Base-by-base conservation (phyloP, 2,797 vertebrate species). In the Parauchenoglanis punctatus region DNA sequence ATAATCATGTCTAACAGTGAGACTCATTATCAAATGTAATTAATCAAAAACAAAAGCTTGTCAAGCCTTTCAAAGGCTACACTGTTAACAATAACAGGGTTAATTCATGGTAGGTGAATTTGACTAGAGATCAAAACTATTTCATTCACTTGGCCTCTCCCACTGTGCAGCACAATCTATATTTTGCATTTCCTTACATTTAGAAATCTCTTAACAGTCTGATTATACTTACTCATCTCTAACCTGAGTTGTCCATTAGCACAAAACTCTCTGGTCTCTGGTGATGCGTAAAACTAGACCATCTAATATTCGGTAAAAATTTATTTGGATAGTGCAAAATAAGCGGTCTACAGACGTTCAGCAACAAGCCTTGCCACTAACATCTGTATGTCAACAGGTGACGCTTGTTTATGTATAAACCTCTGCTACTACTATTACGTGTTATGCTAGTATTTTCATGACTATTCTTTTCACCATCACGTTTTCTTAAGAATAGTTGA, bases 41-140 rank as follows among this genome's bases (percentile, higher is more conserved):
- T 95, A 95, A 93, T 94, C 91, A 94, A 93, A 93, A 95, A 91
- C 89, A 91, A 90, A 93, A 92, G 91, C 92, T 89, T 93, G 93
- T 94, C 93, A 94, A 92, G 93, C 84, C 89, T 89, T 92, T 92
- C 56, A 85, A 89, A 31, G 81, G 91, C 92, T 93, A 92, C 92
- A 86, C 91, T 89, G 88, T 91, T 92, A 92, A 93, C 92, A 93
- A 75, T 88, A 91, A 91, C 90, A 46, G 52, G 68, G 90, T 92
- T 92, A 93, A 91, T 93, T 89, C 75, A 85, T 89, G 87, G 89
- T 91, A 92, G 89, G 90, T 89, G 93, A 92, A 92, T 93, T 90
- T 92, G 85, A 89, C 89, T 40, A 81, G 84, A 93, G 92, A 94
- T 93, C 92, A 93, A 87, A 70, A 90, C 89, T 93, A 94, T 94